Evolutionary conservation across 2,797 vertebrate genomes (phyloP).

Genomic region (Amphiprion clarkii): DNA sequence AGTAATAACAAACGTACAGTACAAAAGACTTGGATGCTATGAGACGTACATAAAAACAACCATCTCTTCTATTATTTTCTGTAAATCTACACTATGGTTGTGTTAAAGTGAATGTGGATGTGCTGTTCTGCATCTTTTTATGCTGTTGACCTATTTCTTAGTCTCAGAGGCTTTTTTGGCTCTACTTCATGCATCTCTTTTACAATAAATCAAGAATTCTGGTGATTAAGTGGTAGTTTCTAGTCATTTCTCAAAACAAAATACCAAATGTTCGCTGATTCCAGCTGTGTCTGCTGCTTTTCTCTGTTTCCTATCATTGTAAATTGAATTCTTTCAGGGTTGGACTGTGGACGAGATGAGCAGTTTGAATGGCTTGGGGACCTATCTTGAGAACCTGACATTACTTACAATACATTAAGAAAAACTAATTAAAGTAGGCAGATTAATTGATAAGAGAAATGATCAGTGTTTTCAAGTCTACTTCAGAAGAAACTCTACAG

Average conservation of each 20-base stretch:
- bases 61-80: neutral
- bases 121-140: neutral
- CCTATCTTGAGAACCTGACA: neutral
- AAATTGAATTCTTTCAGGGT: neutral
- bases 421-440: neutral
- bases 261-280: neutral
- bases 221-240: neutral
- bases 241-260: neutral
- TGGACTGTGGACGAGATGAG: neutral
- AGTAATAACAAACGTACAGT: slow-evolving; percentile 2
- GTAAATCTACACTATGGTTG: neutral
- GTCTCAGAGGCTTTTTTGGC: neutral
- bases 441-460: neutral
- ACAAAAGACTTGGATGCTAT: neutral
- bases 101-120: too few species aligned
- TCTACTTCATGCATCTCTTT: neutral
- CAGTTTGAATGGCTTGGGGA: neutral
- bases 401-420: neutral
- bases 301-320: neutral
- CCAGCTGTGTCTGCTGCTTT: neutral
- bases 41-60: too few species aligned
- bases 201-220: neutral
- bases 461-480: neutral
- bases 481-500: neutral
- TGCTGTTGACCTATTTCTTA: neutral